Evolutionary conservation across 2,113 vertebrate species (phyloP).

Genomic region (Sterna hirundo): DNA sequence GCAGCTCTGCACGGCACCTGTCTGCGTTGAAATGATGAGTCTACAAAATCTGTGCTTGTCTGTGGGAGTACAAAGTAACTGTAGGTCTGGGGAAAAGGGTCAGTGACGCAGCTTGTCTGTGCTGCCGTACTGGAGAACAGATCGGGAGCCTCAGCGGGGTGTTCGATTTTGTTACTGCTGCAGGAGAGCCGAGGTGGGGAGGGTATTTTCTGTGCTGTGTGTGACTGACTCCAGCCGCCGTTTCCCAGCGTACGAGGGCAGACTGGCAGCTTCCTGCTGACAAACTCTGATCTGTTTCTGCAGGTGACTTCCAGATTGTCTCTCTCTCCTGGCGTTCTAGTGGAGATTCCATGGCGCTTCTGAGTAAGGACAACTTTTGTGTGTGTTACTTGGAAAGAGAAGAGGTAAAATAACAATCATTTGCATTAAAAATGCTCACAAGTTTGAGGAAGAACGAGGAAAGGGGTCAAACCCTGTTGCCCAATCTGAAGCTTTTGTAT

Average conservation of each 20-base stretch:
- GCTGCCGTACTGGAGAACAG: neutral
- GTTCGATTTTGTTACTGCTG: too few relatives aligned
- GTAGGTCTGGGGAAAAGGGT: neutral
- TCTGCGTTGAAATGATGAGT: neutral
- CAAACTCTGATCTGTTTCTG: neutral
- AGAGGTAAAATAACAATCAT: conserved; percentile 9
- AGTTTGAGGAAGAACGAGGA: neutral
- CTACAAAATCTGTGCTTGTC: neutral
- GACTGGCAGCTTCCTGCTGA: neutral
- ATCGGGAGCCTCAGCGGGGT: too few relatives aligned
- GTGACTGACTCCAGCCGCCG: neutral
- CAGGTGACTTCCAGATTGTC: conserved; percentile 87
- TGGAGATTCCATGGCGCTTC: conserved; percentile 82
- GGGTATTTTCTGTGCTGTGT: neutral
- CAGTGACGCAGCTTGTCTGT: neutral
- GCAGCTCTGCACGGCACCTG: neutral
- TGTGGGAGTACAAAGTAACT: too few relatives aligned
- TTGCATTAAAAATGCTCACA: neutral
- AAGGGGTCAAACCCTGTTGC: neutral
- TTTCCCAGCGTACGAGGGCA: neutral
- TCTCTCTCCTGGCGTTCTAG: conserved; percentile 85
- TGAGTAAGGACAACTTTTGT: conserved; percentile 91
- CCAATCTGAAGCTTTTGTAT: neutral
- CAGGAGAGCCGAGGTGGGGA: neutral
- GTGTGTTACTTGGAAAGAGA: conserved; percentile 88